Conservation (phyloP, 2,888 invertebrate genomes). For the Scotopteryx bipunctaria region DNA sequence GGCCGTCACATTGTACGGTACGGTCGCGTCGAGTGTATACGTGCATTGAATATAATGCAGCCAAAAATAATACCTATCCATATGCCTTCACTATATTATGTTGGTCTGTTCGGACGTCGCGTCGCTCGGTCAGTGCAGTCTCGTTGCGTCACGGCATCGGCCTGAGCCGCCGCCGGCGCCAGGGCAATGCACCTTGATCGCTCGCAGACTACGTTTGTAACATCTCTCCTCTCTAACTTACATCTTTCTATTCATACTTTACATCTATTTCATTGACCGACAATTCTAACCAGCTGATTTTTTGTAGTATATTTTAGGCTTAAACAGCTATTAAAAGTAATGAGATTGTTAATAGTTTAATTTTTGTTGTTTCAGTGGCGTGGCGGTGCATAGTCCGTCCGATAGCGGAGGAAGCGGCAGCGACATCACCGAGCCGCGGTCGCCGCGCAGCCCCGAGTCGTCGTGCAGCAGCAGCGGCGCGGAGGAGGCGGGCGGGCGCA, state of each 20-base stretch:
- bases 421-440: slow-evolving; percentile 94
- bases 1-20: slow-evolving; percentile 54
- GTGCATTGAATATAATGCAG: slow-evolving; percentile 56
- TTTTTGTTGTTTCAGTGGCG: slow-evolving; percentile 87
- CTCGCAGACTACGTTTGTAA: slow-evolving; percentile 41
- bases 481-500: slow-evolving; percentile 79
- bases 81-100: slow-evolving; percentile 37
- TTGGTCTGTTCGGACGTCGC: slow-evolving; percentile 48
- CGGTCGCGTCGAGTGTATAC: slow-evolving; percentile 31
- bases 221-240: slow-evolving; percentile 46
- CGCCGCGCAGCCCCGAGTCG: slow-evolving; percentile 90
- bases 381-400: slow-evolving; percentile 90
- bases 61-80: slow-evolving; percentile 63
- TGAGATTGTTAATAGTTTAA: slow-evolving; percentile 13
- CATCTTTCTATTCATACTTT: slow-evolving; percentile 53
- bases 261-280: slow-evolving; percentile 62
- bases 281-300: slow-evolving; percentile 57
- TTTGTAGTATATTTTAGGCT: not conserved
- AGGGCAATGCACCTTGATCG: slow-evolving; percentile 77
- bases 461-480: slow-evolving; percentile 70
- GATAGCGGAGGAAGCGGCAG: slow-evolving; percentile 90
- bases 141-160: slow-evolving; percentile 68
- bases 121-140: slow-evolving; percentile 73
- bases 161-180: slow-evolving; percentile 45
- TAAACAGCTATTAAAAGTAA: not conserved